Conservation (phyloP, 2,113 vertebrate genomes). For the Pungitius pungitius region DNA sequence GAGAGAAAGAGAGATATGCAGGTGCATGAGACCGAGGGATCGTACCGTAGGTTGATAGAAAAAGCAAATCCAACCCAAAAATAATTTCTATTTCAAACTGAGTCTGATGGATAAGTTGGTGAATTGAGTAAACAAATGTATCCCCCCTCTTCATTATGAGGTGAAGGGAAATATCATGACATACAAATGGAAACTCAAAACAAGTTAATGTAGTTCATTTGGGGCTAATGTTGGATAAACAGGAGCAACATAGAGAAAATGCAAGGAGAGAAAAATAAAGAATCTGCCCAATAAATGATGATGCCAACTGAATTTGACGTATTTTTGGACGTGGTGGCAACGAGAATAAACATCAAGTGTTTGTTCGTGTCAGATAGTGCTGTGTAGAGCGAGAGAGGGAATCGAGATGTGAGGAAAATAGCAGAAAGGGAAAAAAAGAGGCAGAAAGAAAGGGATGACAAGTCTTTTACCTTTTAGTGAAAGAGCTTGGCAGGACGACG, state of each 20-base stretch:
- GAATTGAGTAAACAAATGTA: slow-evolving; percentile 68
- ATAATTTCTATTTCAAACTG: slow-evolving; percentile 58
- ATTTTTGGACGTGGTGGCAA: slow-evolving; percentile 21
- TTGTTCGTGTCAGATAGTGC: background rate
- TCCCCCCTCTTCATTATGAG: slow-evolving; percentile 55
- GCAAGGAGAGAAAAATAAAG: slow-evolving; percentile 1
- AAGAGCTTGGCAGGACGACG: background rate
- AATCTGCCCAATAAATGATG: slow-evolving; percentile 37
- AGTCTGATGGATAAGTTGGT: slow-evolving; percentile 66
- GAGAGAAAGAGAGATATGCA: background rate
- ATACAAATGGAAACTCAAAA: slow-evolving; percentile 57
- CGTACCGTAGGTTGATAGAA: slow-evolving; percentile 37
- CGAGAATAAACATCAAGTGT: slow-evolving; percentile 14
- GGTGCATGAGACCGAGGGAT: slow-evolving; percentile 15
- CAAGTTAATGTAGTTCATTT: slow-evolving; percentile 45
- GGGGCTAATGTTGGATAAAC: slow-evolving; percentile 53
- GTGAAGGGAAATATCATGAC: slow-evolving; percentile 52
- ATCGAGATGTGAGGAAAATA: background rate
- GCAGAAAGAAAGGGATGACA: background rate
- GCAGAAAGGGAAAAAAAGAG: background rate
- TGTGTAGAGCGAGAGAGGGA: background rate
- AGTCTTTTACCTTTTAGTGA: background rate
- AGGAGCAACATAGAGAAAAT: slow-evolving; percentile 14
- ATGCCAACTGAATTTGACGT: slow-evolving; percentile 32
- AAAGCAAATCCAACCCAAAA: slow-evolving; percentile 51